Conservation (phyloP, 1,140 invertebrate species). For the Mylabris phalerata region DNA sequence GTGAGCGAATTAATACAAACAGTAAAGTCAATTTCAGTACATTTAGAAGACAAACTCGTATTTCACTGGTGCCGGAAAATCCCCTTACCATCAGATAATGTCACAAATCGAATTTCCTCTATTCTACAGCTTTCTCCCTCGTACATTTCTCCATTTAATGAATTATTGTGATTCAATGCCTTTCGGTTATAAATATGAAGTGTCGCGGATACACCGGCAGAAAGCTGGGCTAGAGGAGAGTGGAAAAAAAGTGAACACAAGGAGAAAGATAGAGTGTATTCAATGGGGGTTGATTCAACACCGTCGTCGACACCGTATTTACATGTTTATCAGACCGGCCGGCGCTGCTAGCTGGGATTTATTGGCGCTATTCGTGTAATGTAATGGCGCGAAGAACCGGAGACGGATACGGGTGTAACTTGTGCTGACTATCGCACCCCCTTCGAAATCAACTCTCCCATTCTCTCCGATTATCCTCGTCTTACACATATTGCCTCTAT, state of each 20-base stretch:
- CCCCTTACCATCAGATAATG: slow-evolving; percentile 22
- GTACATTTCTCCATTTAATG: slow-evolving; percentile 22
- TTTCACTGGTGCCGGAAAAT: neutral
- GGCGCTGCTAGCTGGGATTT: slow-evolving; percentile 26
- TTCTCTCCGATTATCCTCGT: neutral
- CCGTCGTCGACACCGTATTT: slow-evolving; percentile 22
- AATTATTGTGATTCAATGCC: slow-evolving; percentile 35
- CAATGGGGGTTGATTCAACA: slow-evolving; percentile 3
- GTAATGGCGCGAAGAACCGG: slow-evolving; percentile 32
- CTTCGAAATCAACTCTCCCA: neutral
- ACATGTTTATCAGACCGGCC: slow-evolving; percentile 34
- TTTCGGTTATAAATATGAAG: slow-evolving; percentile 32
- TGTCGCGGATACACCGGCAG: slow-evolving; percentile 1
- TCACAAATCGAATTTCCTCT: slow-evolving; percentile 33
- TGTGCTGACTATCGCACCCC: slow-evolving; percentile 27
- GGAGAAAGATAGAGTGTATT: neutral
- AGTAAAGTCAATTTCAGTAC: too few species aligned
- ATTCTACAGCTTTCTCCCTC: neutral
- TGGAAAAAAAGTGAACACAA: too few species aligned
- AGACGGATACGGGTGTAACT: slow-evolving; percentile 33
- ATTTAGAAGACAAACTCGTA: too few species aligned
- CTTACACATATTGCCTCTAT: neutral
- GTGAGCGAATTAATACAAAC: too few species aligned
- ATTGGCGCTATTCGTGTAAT: slow-evolving; percentile 28
- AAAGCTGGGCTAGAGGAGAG: neutral